Evolutionary conservation across 2,888 invertebrate species (phyloP), one percentile per base, ranked within the genome.

Genomic region (Argyra leucocephala): DNA sequence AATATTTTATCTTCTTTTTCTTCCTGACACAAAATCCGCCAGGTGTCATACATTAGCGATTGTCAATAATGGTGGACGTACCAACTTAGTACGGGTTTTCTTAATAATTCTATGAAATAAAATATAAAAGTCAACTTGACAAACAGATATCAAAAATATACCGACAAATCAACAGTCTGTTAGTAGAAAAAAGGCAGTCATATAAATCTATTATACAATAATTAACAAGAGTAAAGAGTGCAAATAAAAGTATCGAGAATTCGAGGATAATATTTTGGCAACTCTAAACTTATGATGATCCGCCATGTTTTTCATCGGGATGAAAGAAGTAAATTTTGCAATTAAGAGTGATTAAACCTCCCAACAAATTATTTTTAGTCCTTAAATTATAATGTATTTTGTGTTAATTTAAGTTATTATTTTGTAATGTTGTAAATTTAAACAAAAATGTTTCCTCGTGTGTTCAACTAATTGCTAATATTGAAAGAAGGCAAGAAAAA

Each of bases 291-390:
- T 48, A 48, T 48, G 48, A 48, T 48, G 48, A 18, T 48, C 48
- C 18, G 48, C 48, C 48, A 48, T 48, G 48, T 48, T 48, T 48
- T 48, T 48, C 48, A 48, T 48, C 48, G 48, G 18, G 15, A 48
- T 48, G 48, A 48, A 48, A 48, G 48, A 48, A 15, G 12, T 48
- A 48, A 48, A 48, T 48, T 48, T 48, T 48, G 48, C 48, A 48
- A 48, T 12, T n/a, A 12, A 48, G 12, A 48, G 48, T 48, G 48
- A 48, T 48, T 48, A 48, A 15, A 48, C 48, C 7, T 48, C 48
- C 48, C 18, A 48, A 48, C 48, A 48, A 48, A 48, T 48, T 48
- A 48, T 48, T 48, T 48, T 48, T 48, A 48, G 48, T 48, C 48
- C 18, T 48, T 48, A 48, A 48, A 9, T 48, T 48, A 48, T 48